A percentile compares a stretch with the other conserved stretches of the same genome.
These are phyloP conservation scores for Rachycentron canadum DNA, from an alignment of 2,797 vertebrate species.

Conservation along the genomic window DNA sequence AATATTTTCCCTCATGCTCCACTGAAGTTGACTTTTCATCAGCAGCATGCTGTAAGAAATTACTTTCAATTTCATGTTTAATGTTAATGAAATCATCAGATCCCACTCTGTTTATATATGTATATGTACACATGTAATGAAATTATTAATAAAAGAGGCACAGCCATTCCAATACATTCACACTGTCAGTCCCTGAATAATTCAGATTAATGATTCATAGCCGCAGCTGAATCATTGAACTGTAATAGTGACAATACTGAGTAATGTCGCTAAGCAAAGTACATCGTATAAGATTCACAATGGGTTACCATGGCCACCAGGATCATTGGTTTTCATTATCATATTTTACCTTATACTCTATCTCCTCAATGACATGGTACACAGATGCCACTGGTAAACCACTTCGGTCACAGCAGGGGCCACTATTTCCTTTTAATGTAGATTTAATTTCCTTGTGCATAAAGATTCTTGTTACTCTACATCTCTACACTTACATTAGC, in stretches of 20 bases:
- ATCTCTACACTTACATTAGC: background rate
- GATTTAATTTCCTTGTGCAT: background rate
- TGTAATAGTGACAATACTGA: conserved; percentile 4
- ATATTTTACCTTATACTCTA: background rate
- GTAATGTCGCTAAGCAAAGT: background rate
- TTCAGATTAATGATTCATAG: conserved; percentile 41
- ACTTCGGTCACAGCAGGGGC: background rate
- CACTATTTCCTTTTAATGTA: background rate
- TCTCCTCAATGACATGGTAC: background rate
- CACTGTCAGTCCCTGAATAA: conserved; percentile 4
- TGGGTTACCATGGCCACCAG: background rate
- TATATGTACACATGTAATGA: too few relatives aligned
- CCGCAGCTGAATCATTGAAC: background rate
- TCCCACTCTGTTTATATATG: conserved; percentile 4
- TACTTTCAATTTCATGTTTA: background rate
- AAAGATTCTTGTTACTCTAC: background rate
- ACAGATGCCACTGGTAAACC: conserved; percentile 1
- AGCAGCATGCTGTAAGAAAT: background rate
- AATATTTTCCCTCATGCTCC: background rate
- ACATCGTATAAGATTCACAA: background rate
- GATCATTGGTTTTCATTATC: background rate
- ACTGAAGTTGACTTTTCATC: background rate
- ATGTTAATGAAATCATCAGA: background rate
- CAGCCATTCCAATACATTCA: conserved; percentile 2
- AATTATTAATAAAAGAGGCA: background rate